phyloP scores from a whole-genome alignment of 1,140 invertebrate genomes.

The Oryctes rhinoceros region DNA sequence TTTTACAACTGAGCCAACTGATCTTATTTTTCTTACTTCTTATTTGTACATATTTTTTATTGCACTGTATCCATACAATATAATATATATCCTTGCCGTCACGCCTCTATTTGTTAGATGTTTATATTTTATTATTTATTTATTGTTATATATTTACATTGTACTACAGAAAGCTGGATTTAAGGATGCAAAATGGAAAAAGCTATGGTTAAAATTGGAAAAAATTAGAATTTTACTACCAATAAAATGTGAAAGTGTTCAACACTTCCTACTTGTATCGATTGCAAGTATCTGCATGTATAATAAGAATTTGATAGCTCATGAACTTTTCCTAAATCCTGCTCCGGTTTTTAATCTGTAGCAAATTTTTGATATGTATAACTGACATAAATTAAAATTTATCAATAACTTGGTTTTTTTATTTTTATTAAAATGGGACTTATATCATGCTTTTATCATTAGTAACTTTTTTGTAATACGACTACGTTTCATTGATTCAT shows the following conservation, averaged over 20 bases:
- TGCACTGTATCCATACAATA: neutral
- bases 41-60: slow-evolving; percentile 26
- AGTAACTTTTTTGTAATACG: too few relatives aligned
- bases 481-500: too few relatives aligned
- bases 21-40: neutral
- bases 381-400: slow-evolving; percentile 4
- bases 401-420: neutral
- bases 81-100: slow-evolving; percentile 13
- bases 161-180: neutral
- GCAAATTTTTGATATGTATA: neutral
- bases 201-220: too few relatives aligned
- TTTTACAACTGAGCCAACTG: neutral
- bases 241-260: too few relatives aligned
- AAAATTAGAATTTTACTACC: too few relatives aligned
- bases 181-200: neutral
- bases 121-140: slow-evolving; percentile 36
- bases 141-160: neutral
- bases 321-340: neutral
- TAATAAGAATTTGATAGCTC: neutral
- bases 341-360: neutral
- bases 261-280: too few relatives aligned
- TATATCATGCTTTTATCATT: too few relatives aligned
- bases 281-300: too few relatives aligned
- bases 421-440: neutral
- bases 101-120: slow-evolving; percentile 1